Evolutionary conservation across 2,113 vertebrate genomes (phyloP).

Genomic region (Neolamprologus hecqui): DNA sequence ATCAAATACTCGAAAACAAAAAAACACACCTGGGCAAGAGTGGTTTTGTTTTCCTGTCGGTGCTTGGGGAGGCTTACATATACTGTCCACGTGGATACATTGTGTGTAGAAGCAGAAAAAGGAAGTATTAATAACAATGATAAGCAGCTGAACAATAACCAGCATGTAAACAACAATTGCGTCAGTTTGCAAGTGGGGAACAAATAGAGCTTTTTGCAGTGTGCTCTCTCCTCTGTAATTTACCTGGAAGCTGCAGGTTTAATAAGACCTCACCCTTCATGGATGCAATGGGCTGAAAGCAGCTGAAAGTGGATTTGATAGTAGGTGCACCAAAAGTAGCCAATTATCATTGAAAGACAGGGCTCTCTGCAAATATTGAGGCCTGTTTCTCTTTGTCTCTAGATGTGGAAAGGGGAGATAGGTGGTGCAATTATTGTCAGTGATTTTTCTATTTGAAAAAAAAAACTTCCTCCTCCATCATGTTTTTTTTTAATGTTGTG

Average conservation of each 20-base stretch:
- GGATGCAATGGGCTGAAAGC: not conserved
- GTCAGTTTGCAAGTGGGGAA: not conserved
- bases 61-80: not conserved
- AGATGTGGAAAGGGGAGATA: not conserved
- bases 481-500: not conserved
- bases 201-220: not conserved
- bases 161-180: not conserved
- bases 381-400: not conserved
- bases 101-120: not conserved
- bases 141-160: not conserved
- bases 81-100: too few relatives aligned
- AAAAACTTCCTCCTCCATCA: not conserved
- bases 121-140: not conserved
- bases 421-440: conserved; percentile 1
- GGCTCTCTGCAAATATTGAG: not conserved
- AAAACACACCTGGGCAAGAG: not conserved
- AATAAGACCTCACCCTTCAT: not conserved
- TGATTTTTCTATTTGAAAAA: conserved; percentile 4
- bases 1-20: not conserved
- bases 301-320: not conserved
- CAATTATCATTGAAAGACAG: not conserved
- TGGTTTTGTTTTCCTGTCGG: not conserved
- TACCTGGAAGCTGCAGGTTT: not conserved
- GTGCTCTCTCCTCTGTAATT: not conserved
- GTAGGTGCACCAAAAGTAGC: not conserved